These are phyloP conservation scores for Acrocyrtus sp. DNA, from an alignment of 2,888 invertebrate species.

Conservation along the genomic window DNA sequence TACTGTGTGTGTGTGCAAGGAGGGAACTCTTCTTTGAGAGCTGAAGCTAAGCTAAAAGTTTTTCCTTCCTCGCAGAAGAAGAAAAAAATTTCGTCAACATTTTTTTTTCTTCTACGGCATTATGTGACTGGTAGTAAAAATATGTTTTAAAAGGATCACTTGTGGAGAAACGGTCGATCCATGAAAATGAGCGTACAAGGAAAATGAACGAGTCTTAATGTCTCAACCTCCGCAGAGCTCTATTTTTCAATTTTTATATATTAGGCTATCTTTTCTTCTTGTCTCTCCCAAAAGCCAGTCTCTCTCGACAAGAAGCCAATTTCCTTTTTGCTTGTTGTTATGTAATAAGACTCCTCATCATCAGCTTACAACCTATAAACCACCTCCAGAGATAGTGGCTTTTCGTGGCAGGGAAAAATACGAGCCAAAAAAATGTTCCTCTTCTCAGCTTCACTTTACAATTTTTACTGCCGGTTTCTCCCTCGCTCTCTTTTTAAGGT, in stretches of 20 bases:
- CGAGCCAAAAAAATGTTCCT: neutral
- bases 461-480: neutral
- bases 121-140: constrained; percentile 35
- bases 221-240: constrained; percentile 10
- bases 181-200: constrained; percentile 46
- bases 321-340: constrained; percentile 36
- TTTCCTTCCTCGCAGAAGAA: neutral
- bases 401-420: constrained; percentile 14
- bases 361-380: constrained; percentile 11
- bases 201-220: constrained; percentile 28
- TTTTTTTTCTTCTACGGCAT: no score
- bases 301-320: constrained; percentile 23
- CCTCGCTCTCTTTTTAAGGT: constrained; percentile 14
- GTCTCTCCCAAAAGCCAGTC: constrained; percentile 9
- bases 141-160: constrained; percentile 29
- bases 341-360: constrained; percentile 37
- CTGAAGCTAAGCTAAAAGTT: neutral
- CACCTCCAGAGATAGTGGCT: neutral
- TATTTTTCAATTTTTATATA: neutral
- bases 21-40: neutral
- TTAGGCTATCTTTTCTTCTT: constrained; percentile 1
- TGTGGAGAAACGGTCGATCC: constrained; percentile 35
- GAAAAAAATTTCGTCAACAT: no score
- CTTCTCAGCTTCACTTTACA: neutral
- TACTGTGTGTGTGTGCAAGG: constrained; percentile 3